Evolutionary conservation across 1,140 invertebrate species (phyloP).

Genomic region (Scaptodrosophila lebanonensis): DNA sequence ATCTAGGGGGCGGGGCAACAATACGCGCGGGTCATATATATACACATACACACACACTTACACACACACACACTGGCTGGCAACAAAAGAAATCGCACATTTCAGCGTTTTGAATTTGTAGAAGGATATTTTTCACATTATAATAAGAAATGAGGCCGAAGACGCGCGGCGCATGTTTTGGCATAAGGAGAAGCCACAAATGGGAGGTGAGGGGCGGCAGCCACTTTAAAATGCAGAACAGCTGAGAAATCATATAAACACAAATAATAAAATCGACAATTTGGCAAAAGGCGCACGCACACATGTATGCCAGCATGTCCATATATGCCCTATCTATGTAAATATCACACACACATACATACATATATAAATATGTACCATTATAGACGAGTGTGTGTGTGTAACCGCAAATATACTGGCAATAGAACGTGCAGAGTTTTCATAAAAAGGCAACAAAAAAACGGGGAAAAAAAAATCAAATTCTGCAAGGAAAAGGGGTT

Average conservation of each 20-base stretch:
- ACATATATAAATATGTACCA: constrained; percentile 26
- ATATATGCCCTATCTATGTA: too few species aligned
- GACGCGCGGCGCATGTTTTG: constrained; percentile 60
- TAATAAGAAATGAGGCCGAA: constrained; percentile 72
- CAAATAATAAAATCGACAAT: constrained; percentile 77
- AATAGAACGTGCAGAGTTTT: constrained; percentile 69
- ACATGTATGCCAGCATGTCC: neutral
- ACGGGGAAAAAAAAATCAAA: constrained; percentile 21
- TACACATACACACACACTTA: neutral
- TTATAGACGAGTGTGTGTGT: constrained; percentile 6
- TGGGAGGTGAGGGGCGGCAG: constrained; percentile 1
- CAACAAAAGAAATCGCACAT: constrained; percentile 71
- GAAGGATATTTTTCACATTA: constrained; percentile 75
- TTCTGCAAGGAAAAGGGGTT: constrained; percentile 44
- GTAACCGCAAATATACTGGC: constrained; percentile 71
- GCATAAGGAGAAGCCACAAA: neutral
- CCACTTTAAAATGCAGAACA: constrained; percentile 75
- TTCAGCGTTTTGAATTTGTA: constrained; percentile 70
- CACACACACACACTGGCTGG: constrained; percentile 19
- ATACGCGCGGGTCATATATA: constrained; percentile 46
- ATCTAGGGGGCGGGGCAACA: constrained; percentile 28
- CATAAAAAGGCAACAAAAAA: constrained; percentile 41
- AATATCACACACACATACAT: too few species aligned
- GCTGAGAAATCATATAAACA: constrained; percentile 76
- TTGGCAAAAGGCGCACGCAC: constrained; percentile 67